Percentiles rank a stretch among this genome's conserved stretches.
phyloP scores from a whole-genome alignment of 2,797 vertebrate genomes.

The Knipowitschia caucasica region DNA sequence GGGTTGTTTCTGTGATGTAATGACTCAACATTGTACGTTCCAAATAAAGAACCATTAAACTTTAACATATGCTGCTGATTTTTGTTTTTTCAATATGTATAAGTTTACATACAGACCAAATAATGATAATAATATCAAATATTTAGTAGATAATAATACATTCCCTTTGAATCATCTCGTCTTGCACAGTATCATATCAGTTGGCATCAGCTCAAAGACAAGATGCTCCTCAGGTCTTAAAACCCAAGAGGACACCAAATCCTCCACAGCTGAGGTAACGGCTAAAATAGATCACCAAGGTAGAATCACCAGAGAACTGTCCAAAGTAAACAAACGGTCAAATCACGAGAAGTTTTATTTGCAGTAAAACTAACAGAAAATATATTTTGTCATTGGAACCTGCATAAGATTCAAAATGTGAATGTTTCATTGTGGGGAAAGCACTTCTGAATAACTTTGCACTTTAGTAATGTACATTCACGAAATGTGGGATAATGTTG shows the following conservation, averaged over 20 bases:
- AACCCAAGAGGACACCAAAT: conserved; percentile 37
- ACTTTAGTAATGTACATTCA: too few relatives aligned
- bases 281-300: conserved; percentile 22
- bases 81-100: too few relatives aligned
- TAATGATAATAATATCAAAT: too few relatives aligned
- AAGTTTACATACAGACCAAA: too few relatives aligned
- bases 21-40: conserved; percentile 19
- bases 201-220: conserved; percentile 29
- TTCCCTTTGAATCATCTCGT: conserved; percentile 26
- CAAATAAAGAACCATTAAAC: too few relatives aligned
- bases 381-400: not conserved
- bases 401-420: too few relatives aligned
- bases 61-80: too few relatives aligned
- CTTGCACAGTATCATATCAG: conserved; percentile 14
- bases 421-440: too few relatives aligned
- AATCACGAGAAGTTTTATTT: conserved; percentile 1
- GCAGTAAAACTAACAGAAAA: not conserved
- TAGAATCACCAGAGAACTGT: not conserved
- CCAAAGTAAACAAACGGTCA: conserved; percentile 8
- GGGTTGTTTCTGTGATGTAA: not conserved
- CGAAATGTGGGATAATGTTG: too few relatives aligned
- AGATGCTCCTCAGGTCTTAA: conserved; percentile 36
- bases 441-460: too few relatives aligned
- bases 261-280: conserved; percentile 62
- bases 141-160: too few relatives aligned